Evolutionary conservation across 1,140 invertebrate species (phyloP), one percentile per base, ranked within the genome.

Genomic region (Tetraneura akinire): DNA sequence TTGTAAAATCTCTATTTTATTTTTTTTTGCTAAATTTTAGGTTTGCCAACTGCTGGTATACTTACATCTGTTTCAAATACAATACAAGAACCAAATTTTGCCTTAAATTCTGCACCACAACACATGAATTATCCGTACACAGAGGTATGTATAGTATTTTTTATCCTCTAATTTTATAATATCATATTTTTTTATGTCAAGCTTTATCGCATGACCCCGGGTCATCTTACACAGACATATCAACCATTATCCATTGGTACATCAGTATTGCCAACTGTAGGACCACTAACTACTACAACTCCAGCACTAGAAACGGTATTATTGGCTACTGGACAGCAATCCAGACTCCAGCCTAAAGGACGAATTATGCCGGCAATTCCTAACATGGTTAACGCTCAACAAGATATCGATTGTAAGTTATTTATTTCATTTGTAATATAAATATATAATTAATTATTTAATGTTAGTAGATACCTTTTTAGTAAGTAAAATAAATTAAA

Each of bases 331-430:
- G 74, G 74, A 26, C 74, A 78, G 21, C 74, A 57, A 26, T 57
- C 74, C 11, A 62, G 74, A 47, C 21, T 78, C 26, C 51, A 55
- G 23, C 53, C 74, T 8, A 78, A 60, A 60, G 82, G 78, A 51
- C 82, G 84, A 64, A 86, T 88, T 82, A 89, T 89, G 88, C 88
- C 88, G 73, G 88, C 88, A 80, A 87, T 88, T 47, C 88, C 88
- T 1, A 86, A 86, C 6, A 83, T 85, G 57, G 80, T 85, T 29
- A 82, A 83, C 42, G 82, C 84, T 37, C 83, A 84, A 71, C 85
- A 82, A 78, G 84, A 85, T 64, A 64, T 84, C 49, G 85, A 85
- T 74, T 83, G 84, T 85, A 62, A 83, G 85, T 83, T 60, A 11
- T 62, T 23, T 32, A 57, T 81, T 51, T 71, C 21, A 26, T 13